A percentile compares a stretch with the other conserved stretches of the same genome.
Conservation (phyloP, 2,113 vertebrate genomes). For the Ptyas mucosa region DNA sequence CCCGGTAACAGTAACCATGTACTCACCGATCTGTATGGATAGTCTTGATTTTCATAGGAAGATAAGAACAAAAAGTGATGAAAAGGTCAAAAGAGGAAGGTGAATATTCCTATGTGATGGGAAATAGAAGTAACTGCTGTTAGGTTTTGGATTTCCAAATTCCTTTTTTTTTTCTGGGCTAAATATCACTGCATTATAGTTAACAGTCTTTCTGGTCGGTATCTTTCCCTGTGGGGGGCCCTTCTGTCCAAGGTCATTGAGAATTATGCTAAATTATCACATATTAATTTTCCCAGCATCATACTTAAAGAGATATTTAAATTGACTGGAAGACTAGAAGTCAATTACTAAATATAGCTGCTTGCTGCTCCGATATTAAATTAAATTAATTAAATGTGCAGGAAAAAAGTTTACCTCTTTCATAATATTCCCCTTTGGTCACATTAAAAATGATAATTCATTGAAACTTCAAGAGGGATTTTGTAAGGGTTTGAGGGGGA, state of each 20-base stretch:
- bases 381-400: neutral
- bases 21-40: neutral
- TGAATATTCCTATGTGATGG: neutral
- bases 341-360: neutral
- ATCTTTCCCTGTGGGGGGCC: neutral
- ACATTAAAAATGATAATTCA: neutral
- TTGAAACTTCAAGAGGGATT: neutral
- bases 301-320: neutral
- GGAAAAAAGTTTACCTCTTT: neutral
- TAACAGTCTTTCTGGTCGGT: neutral
- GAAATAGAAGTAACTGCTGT: neutral
- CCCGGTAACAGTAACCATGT: neutral
- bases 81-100: neutral
- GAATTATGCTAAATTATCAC: neutral
- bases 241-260: neutral
- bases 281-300: neutral
- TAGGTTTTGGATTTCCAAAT: neutral
- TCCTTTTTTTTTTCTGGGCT: neutral
- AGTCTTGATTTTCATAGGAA: neutral
- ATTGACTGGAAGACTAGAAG: neutral
- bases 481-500: neutral
- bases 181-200: neutral
- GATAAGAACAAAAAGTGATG: neutral
- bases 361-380: neutral
- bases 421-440: neutral